phyloP scores from a whole-genome alignment of 1,140 invertebrate species.

The Metopolophium dirhodum region DNA sequence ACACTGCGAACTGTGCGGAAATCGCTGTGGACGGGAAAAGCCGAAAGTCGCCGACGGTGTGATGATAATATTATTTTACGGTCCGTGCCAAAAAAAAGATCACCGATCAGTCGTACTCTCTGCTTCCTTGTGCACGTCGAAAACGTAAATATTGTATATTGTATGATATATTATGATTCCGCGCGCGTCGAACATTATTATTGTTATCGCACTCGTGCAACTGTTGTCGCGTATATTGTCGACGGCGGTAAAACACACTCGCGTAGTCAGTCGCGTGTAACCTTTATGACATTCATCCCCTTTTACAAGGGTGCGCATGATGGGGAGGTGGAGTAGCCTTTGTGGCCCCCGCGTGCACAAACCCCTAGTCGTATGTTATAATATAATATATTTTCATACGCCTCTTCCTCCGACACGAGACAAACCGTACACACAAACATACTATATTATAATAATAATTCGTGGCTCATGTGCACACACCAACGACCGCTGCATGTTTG shows the following conservation, averaged over 20 bases:
- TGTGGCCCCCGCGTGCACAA: neutral
- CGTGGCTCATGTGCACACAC: neutral
- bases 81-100: neutral
- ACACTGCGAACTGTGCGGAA: neutral
- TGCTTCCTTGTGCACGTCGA: neutral
- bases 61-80: neutral
- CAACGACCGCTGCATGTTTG: neutral
- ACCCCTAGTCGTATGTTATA: neutral
- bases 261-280: neutral
- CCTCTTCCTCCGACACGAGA: neutral
- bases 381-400: neutral
- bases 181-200: neutral
- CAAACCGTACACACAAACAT: constrained; percentile 3
- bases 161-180: neutral
- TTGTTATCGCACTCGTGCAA: neutral
- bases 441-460: constrained; percentile 20
- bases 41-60: neutral
- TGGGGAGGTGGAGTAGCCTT: neutral
- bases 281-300: constrained; percentile 16
- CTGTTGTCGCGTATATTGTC: constrained; percentile 23
- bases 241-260: constrained; percentile 18
- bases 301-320: no score
- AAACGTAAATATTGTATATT: constrained; percentile 9
- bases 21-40: neutral
- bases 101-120: neutral